Base-by-base conservation (phyloP, 2,888 invertebrate genomes). In the Cremastinae sp. region DNA sequence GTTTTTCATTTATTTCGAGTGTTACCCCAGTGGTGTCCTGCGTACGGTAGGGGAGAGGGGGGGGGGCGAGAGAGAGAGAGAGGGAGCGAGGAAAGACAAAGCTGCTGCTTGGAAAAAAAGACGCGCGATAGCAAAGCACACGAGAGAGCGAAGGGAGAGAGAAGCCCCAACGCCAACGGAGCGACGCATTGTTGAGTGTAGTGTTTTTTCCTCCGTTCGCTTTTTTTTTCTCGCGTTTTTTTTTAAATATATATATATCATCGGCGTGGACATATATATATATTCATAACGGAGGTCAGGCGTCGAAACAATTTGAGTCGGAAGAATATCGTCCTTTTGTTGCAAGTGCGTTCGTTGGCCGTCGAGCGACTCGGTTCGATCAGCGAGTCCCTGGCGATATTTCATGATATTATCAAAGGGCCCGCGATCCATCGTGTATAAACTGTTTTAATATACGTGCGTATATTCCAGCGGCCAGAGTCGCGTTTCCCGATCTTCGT, bases 141-240 rank as follows among this genome's bases (percentile, higher is more conserved):
- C 53, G 65, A 53, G 53, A n/a, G 53, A 65, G 58, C 68, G 14
- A 51, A 69, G 41, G 68, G 68, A 54, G 54, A 75, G 75, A 66
- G 73, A 73, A 76, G 73, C 76, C 74, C 72, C 72, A 73, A 76
- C 72, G 76, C 76, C 73, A 76, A 58, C 72, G 69, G 69, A 73
- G 69, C 76, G 76, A 76, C 76, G 76, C 76, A 73, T 73, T 73
- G 74, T 65, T 41, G 51, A 51, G 62, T 64, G 66, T 66, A 56
- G 49, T 65, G 36, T 54, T 65, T 65, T 53, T 64, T 64, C 8
- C 41, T 54, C n/a, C n/a, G 3, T n/a, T n/a, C n/a, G n/a, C n/a
- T n/a, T n/a, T n/a, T n/a, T n/a, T n/a, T n/a, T n/a, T n/a, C n/a
- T n/a, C n/a, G n/a, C n/a, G n/a, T n/a, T n/a, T n/a, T 16, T 47